These are phyloP conservation scores for Phrynocephalus vlangalii DNA, from an alignment of 2,797 vertebrate species.

Conservation along the genomic window DNA sequence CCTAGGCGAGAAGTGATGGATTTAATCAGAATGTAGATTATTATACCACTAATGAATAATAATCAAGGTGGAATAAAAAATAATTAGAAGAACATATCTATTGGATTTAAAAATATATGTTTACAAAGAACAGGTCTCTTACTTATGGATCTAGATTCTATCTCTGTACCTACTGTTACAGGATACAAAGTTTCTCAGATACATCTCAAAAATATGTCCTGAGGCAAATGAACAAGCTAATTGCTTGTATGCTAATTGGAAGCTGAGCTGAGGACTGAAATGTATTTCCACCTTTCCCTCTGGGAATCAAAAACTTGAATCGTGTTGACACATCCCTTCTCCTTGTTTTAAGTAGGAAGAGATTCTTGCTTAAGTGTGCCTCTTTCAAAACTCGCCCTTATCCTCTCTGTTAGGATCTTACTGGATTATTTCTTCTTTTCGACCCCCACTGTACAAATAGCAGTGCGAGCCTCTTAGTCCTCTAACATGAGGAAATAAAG, in stretches of 20 bases:
- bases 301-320: conserved; percentile 31
- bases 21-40: not conserved
- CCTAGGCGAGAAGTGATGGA: not conserved
- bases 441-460: conserved; percentile 36
- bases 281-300: not conserved
- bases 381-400: conserved; percentile 26
- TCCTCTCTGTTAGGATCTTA: conserved; percentile 30
- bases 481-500: not conserved
- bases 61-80: not conserved
- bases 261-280: not conserved
- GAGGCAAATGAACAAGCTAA: conserved; percentile 55
- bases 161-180: too few relatives aligned
- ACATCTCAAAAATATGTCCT: not conserved
- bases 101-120: not conserved
- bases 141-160: not conserved
- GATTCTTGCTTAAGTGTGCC: conserved; percentile 32
- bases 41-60: not conserved
- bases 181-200: not conserved
- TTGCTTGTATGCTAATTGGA: conserved; percentile 55
- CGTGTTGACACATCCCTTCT: conserved; percentile 4
- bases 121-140: not conserved
- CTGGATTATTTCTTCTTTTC: conserved; percentile 18
- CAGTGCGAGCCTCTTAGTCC: conserved; percentile 45
- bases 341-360: conserved; percentile 29
- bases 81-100: not conserved